Evolutionary conservation across 2,113 vertebrate genomes (phyloP).

Genomic region (Thamnaconus septentrionalis): DNA sequence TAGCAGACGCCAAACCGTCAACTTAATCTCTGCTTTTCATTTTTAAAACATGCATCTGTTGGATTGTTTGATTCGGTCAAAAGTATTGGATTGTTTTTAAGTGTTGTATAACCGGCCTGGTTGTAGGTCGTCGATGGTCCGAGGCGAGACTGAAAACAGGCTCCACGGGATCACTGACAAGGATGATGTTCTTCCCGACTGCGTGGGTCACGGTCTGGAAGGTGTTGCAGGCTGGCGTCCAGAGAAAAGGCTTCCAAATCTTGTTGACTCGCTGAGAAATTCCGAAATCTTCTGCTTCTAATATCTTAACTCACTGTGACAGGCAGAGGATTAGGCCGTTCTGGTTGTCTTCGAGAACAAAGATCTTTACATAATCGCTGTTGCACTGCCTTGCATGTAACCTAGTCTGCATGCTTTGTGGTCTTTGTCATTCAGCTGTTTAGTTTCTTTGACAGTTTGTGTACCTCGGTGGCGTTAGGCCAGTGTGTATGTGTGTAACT

Average conservation of each 20-base stretch:
- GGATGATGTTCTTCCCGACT: constrained; percentile 30
- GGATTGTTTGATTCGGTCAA: no score
- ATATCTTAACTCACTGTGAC: constrained; percentile 26
- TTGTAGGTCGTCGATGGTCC: neutral
- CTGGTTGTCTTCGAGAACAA: constrained; percentile 33
- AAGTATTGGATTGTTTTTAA: no score
- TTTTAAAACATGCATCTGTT: no score
- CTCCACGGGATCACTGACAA: constrained; percentile 34
- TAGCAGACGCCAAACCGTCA: no score
- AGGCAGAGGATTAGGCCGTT: constrained; percentile 25
- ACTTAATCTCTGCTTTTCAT: no score
- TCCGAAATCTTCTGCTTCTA: constrained; percentile 56
- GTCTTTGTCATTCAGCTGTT: constrained; percentile 42
- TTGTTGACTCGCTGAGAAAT: constrained; percentile 51
- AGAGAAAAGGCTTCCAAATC: constrained; percentile 39
- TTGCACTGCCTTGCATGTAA: constrained; percentile 55
- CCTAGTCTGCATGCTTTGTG: constrained; percentile 41
- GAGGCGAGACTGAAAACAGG: neutral
- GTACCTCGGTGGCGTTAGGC: constrained; percentile 21
- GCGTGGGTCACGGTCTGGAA: constrained; percentile 22
- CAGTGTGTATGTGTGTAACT: constrained; percentile 14
- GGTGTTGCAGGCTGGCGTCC: constrained; percentile 43
- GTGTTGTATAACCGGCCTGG: neutral
- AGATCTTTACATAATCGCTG: constrained; percentile 45
- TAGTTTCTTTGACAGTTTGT: constrained; percentile 57